Conservation (phyloP, 2,113 vertebrate genomes). For the Cygnus atratus region DNA sequence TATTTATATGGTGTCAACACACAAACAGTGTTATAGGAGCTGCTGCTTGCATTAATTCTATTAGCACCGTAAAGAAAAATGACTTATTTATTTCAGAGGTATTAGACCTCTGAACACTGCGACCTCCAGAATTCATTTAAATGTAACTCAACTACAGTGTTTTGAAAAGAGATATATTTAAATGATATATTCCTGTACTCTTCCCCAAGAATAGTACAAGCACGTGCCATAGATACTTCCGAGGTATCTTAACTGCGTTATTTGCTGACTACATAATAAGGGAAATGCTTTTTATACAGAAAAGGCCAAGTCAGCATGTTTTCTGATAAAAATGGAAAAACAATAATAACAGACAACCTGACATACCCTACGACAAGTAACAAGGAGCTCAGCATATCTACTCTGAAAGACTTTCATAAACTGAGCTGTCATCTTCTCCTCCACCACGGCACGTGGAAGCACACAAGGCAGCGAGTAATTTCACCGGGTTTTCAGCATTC, state of each 20-base stretch:
- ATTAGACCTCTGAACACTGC: background rate
- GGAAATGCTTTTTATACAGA: background rate
- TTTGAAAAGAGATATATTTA: background rate
- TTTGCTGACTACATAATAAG: background rate
- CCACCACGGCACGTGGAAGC: background rate
- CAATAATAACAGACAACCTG: background rate
- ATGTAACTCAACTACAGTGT: background rate
- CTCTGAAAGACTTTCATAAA: background rate
- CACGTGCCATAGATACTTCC: background rate
- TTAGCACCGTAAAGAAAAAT: background rate
- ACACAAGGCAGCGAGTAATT: background rate
- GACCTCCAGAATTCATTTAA: background rate
- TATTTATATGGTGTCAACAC: background rate
- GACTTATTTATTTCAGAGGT: background rate
- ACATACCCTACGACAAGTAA: background rate
- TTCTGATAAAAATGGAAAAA: background rate
- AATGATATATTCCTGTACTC: background rate
- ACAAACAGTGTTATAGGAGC: background rate
- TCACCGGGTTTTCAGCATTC: background rate
- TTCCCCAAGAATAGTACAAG: background rate
- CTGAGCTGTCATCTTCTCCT: background rate
- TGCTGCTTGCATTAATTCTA: background rate
- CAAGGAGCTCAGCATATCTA: background rate
- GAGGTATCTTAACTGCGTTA: background rate
- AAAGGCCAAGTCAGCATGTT: background rate